Base-by-base conservation (phyloP, 2,113 vertebrate genomes). In the Tyrannus savana region DNA sequence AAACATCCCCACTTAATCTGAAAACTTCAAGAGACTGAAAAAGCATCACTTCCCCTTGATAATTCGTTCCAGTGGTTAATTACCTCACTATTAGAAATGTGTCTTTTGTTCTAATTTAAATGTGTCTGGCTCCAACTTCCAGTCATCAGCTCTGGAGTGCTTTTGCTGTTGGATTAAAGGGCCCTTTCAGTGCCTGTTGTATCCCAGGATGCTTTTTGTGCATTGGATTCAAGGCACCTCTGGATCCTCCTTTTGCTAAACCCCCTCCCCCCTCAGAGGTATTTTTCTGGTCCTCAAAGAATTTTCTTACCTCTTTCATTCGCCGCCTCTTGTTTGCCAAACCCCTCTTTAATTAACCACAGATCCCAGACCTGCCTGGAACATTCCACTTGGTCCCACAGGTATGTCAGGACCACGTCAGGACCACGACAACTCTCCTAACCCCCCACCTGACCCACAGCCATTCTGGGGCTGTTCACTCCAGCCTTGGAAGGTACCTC, bases 41-140 rank as follows among this genome's bases (percentile, higher is more conserved):
- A 88, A 85, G 63, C 72, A 79, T 47, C 78, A 68, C 92, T 87
- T 93, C 84, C 95, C 92, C 81, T 71, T 58, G 77, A 78, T 55
- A 68, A 87, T 89, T 89, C 19, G 78, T 96, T 93, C 95, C 92
- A 94, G 81, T 68, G 47, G 69, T 87, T 95, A 96, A 97, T 95
- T 96, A 78, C 90, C 44, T 95, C 74, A 18, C 87, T 56, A 22
- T 87, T 89, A 95, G 84, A 91, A 89, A 79, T 67, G 91, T 81
- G 87, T 67, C 81, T 74, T 91, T 93, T 97, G 92, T 91, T 94
- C 92, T 82, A 46, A 75, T 95, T 82, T 68, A 84, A 91, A 75
- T 56, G 52, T 39, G 77, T 19, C 93, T 94, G 92, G 96, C 93
- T 96, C 81, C 0, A 0, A 87, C 77, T 82, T 33, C 91, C 69